These are phyloP conservation scores for Mesorhabditis spiculigera DNA, from an alignment of 2,888 invertebrate species.

Conservation along the genomic window DNA sequence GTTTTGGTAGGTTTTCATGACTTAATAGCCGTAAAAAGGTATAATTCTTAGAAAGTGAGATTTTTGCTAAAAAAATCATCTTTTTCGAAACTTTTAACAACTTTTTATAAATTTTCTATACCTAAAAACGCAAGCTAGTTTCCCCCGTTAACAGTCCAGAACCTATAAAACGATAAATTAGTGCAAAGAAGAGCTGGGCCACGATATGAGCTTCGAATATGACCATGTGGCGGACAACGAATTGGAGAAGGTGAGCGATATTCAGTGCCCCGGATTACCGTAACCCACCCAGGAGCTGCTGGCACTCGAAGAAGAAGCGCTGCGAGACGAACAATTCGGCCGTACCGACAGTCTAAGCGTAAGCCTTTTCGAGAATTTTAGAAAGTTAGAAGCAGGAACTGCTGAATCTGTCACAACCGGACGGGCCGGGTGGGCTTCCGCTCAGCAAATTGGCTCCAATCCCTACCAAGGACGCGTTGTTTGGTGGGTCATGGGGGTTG, in stretches of 20 bases:
- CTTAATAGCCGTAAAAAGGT: no score
- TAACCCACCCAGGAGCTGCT: conserved; percentile 56
- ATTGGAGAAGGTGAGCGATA: conserved; percentile 20
- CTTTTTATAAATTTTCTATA: not conserved
- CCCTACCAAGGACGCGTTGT: conserved; percentile 62
- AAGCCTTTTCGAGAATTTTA: conserved; percentile 3
- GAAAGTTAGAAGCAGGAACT: conserved; percentile 35
- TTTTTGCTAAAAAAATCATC: not conserved
- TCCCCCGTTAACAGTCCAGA: no score
- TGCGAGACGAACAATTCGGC: conserved; percentile 51
- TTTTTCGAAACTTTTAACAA: not conserved
- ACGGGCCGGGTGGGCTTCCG: conserved; percentile 53
- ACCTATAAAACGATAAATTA: not conserved
- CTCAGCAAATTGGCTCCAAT: conserved; percentile 61
- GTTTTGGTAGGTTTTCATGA: no score
- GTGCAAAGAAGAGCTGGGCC: conserved; percentile 52
- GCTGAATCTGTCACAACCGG: conserved; percentile 48
- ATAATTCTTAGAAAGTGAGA: not conserved
- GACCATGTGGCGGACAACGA: conserved; percentile 55
- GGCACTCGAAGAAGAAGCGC: conserved; percentile 56
- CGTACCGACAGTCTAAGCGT: conserved; percentile 40
- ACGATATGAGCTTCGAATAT: conserved; percentile 54
- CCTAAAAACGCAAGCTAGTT: no score
- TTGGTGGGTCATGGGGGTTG: conserved; percentile 58
- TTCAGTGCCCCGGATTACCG: conserved; percentile 16